phyloP scores from a whole-genome alignment of 2,797 vertebrate species.

The Dicrostonyx torquatus region DNA sequence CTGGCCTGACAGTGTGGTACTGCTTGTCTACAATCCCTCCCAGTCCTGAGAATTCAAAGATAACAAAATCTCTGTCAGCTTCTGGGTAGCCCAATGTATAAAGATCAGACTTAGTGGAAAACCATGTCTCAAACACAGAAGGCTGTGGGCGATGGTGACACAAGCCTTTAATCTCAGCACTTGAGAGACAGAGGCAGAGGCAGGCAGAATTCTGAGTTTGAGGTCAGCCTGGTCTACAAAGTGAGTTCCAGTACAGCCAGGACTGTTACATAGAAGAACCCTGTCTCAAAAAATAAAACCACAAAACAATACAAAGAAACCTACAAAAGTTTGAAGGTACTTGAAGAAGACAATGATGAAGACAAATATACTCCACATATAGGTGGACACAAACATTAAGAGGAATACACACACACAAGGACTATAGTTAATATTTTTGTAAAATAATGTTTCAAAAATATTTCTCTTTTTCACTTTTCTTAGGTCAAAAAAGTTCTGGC shows the following conservation, averaged over 20 bases:
- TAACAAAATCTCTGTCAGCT: not conserved
- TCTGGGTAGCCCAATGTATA: not conserved
- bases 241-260: no score
- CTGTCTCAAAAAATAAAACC: no score
- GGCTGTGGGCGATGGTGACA: no score
- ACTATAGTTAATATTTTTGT: not conserved
- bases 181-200: no score
- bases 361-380: accelerated
- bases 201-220: no score
- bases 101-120: not conserved
- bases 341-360: not conserved
- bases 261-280: no score
- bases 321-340: no score
- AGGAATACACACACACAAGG: not conserved
- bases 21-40: not conserved
- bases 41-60: not conserved
- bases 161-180: no score
- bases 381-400: not conserved
- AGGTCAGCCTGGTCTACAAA: no score
- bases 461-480: not conserved
- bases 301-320: no score
- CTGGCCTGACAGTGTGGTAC: no score
- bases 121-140: not conserved
- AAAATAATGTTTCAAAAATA: not conserved
- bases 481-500: not conserved